A percentile compares a stretch with the other conserved stretches of the same genome.
phyloP scores from a whole-genome alignment of 1,140 invertebrate species.

The Aplysia californica region DNA sequence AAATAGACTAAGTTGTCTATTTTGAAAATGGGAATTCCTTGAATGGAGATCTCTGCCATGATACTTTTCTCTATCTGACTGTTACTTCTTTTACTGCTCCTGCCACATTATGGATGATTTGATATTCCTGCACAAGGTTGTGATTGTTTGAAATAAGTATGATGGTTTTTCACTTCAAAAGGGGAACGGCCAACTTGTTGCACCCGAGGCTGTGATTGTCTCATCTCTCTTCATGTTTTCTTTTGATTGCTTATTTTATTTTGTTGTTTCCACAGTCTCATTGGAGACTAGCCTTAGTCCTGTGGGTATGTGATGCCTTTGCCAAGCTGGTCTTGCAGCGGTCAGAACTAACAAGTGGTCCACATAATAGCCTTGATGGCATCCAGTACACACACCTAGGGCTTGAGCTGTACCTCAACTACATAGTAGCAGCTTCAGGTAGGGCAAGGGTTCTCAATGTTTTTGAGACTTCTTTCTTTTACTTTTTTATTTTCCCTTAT shows the following conservation, averaged over 20 bases:
- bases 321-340: constrained; percentile 44
- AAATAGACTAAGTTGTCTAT: no score
- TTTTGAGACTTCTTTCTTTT: background rate
- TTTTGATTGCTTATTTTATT: constrained; percentile 10
- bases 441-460: background rate
- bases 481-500: no score
- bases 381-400: constrained; percentile 59
- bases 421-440: constrained; percentile 48
- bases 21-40: no score
- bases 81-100: background rate
- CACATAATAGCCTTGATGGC: constrained; percentile 33
- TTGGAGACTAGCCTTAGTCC: constrained; percentile 57
- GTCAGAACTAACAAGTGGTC: constrained; percentile 4
- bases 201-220: background rate
- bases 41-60: no score
- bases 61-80: no score
- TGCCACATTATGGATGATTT: background rate
- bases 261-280: constrained; percentile 40
- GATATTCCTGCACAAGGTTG: background rate
- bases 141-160: background rate
- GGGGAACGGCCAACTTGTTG: background rate
- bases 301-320: constrained; percentile 61
- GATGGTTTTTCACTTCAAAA: background rate
- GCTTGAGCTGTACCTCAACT: constrained; percentile 57
- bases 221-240: background rate